These are phyloP conservation scores for Craseonycteris thonglongyai DNA, from an alignment of 2,113 vertebrate genomes.

Conservation along the genomic window DNA sequence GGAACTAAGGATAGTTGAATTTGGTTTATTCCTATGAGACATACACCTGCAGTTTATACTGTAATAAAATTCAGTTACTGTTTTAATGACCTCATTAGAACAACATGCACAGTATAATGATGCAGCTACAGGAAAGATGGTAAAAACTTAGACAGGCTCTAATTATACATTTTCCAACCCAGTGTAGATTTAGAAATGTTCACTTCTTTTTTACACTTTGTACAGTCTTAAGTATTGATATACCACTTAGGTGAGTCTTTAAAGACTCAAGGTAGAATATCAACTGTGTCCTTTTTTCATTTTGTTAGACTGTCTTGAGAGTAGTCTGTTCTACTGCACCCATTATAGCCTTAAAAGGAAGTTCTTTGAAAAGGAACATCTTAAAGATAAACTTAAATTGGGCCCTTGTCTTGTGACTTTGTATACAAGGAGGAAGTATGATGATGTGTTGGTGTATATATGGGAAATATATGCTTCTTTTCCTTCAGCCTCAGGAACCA, in stretches of 20 bases:
- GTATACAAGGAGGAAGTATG: not conserved
- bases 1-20: not conserved
- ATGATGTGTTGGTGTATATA: not conserved
- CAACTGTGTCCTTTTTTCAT: not conserved
- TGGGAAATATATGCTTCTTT: not conserved
- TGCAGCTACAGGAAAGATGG: not conserved
- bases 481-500: not conserved
- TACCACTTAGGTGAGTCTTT: not conserved
- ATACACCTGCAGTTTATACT: not conserved
- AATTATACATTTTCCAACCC: not conserved
- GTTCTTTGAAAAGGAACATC: constrained; percentile 3
- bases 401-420: not conserved
- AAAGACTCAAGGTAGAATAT: not conserved
- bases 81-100: not conserved
- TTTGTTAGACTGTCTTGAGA: not conserved
- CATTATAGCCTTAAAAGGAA: not conserved
- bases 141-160: not conserved
- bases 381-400: not conserved
- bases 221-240: not conserved
- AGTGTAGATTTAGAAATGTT: not conserved
- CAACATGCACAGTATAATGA: not conserved
- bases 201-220: not conserved
- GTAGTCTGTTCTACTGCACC: not conserved
- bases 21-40: not conserved
- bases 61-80: not conserved